phyloP scores from a whole-genome alignment of 2,797 vertebrate species.

The Melanotaenia parkinsoni region DNA sequence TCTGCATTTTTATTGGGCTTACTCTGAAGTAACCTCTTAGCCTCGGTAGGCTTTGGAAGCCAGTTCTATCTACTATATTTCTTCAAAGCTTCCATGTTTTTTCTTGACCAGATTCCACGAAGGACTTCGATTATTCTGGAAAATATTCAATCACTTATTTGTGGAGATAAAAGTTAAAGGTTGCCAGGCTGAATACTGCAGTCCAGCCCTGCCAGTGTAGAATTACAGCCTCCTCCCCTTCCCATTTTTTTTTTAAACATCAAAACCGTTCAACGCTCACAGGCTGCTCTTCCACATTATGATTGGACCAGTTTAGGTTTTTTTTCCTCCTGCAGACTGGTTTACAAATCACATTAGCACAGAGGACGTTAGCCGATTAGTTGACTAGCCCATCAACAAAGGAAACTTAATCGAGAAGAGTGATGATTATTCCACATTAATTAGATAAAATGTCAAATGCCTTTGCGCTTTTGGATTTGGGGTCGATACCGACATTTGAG shows the following conservation, averaged over 20 bases:
- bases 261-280: conserved; percentile 9
- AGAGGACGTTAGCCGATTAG: neutral
- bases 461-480: neutral
- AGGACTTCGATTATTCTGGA: neutral
- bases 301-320: neutral
- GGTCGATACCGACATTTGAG: neutral
- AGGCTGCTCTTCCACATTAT: conserved; percentile 11
- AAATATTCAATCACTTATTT: neutral
- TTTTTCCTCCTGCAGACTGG: neutral
- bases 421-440: neutral
- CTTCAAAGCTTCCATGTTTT: neutral
- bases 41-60: neutral
- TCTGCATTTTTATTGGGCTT: neutral
- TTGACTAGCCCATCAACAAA: neutral
- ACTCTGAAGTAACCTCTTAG: neutral
- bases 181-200: conserved; percentile 1
- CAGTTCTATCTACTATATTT: neutral
- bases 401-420: neutral
- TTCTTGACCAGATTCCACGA: rapidly evolving
- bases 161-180: conserved; percentile 27
- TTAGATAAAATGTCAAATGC: neutral
- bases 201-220: conserved; percentile 67
- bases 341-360: neutral
- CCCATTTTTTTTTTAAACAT: conserved; percentile 20
- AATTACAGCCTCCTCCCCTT: conserved; percentile 69